phyloP scores from a whole-genome alignment of 2,888 invertebrate species.

The Drosophila rubida region DNA sequence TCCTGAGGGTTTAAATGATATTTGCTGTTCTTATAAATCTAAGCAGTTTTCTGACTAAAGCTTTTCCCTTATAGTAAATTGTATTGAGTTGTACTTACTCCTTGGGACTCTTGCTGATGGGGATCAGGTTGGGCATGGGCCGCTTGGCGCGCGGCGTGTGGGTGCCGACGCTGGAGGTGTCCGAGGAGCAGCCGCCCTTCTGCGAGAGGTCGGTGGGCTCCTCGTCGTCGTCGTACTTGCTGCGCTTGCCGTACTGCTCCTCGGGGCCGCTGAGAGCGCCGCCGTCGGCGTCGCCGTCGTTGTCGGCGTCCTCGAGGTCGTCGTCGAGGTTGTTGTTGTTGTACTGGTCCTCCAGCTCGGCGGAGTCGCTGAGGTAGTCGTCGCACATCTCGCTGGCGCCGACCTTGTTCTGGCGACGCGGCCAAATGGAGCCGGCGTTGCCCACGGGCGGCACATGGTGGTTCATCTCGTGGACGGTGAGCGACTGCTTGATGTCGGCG shows the following conservation, averaged over 20 bases:
- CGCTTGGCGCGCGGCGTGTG: slow-evolving; percentile 83
- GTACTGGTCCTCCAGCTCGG: slow-evolving; percentile 82
- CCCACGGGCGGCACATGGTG: slow-evolving; percentile 93
- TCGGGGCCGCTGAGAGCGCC: slow-evolving; percentile 61
- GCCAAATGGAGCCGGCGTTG: slow-evolving; percentile 86
- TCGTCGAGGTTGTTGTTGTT: slow-evolving; percentile 83
- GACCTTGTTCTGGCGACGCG: slow-evolving; percentile 90
- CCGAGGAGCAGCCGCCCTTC: slow-evolving; percentile 83
- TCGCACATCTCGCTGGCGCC: slow-evolving; percentile 87
- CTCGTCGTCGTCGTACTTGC: slow-evolving; percentile 82
- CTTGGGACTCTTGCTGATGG: slow-evolving; percentile 86
- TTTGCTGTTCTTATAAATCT: too few species aligned
- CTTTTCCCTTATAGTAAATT: too few species aligned
- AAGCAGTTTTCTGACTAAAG: too few species aligned
- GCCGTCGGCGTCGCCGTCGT: slow-evolving; percentile 73
- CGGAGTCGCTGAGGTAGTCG: slow-evolving; percentile 83
- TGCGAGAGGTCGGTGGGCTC: slow-evolving; percentile 85
- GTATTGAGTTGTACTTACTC: too few species aligned
- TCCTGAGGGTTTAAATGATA: too few species aligned
- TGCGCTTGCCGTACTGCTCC: slow-evolving; percentile 77
- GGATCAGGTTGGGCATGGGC: slow-evolving; percentile 91
- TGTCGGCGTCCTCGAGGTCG: slow-evolving; percentile 80
- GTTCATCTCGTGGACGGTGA: slow-evolving; percentile 96
- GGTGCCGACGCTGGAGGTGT: slow-evolving; percentile 83
- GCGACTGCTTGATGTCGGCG: slow-evolving; percentile 95